These are phyloP conservation scores for Beris chalybata DNA, from an alignment of 2,888 invertebrate genomes.

Conservation along the genomic window DNA sequence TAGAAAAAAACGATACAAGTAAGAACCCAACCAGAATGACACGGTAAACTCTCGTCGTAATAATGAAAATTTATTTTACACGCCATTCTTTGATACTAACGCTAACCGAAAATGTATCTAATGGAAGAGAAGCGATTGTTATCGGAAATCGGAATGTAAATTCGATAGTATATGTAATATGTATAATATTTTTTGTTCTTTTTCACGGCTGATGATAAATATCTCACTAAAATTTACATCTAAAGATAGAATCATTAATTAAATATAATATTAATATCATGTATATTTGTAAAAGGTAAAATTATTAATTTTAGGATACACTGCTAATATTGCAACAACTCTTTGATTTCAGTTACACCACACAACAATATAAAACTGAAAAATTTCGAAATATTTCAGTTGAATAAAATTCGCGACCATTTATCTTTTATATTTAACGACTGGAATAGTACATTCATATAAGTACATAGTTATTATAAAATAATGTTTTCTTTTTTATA, in stretches of 20 bases:
- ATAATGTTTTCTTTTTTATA: background rate
- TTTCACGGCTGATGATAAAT: background rate
- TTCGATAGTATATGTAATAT: background rate
- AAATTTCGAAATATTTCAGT: no score
- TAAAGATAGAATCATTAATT: no score
- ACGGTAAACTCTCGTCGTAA: background rate
- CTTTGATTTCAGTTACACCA: background rate
- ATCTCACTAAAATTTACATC: background rate
- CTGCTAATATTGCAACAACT: constrained; percentile 29
- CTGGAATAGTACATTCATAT: background rate
- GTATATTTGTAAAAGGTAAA: background rate
- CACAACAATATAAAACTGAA: no score
- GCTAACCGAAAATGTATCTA: background rate
- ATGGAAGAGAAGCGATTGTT: background rate
- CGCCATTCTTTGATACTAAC: no score
- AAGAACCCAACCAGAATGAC: background rate
- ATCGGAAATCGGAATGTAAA: background rate
- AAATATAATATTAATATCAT: no score
- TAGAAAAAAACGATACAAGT: background rate
- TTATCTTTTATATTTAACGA: background rate
- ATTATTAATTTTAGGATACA: background rate
- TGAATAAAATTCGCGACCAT: background rate
- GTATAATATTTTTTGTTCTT: background rate
- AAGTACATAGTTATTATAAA: background rate
- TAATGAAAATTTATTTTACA: background rate